A percentile compares a stretch with the other conserved stretches of the same genome.
Evolutionary conservation across 2,797 vertebrate genomes (phyloP).

Genomic region (Oryzias sinensis): DNA sequence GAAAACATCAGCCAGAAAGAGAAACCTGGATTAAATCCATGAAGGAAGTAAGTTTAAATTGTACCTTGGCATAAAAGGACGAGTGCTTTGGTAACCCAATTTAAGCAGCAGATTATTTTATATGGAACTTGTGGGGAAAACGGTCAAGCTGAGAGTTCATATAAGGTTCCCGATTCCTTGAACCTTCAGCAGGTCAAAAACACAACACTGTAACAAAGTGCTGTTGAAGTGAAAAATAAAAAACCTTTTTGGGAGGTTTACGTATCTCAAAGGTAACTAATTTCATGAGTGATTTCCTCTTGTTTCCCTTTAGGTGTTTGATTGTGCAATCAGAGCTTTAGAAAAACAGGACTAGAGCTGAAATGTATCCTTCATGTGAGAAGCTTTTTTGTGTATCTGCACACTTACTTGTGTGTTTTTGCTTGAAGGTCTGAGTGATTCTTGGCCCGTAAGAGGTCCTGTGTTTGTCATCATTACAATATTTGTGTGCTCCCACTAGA

Average conservation of each 20-base stretch:
- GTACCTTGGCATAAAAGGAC: constrained; percentile 26
- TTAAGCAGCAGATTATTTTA: constrained; percentile 44
- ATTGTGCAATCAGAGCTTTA: too few relatives aligned
- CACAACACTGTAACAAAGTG: constrained; percentile 10
- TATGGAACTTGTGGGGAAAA: constrained; percentile 52
- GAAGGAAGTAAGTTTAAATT: constrained; percentile 36
- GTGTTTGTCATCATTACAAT: constrained; percentile 74
- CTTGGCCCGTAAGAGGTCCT: constrained; percentile 64
- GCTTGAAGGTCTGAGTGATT: constrained; percentile 44
- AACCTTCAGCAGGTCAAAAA: constrained; percentile 32
- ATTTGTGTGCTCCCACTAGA: constrained; percentile 55
- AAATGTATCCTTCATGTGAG: background rate
- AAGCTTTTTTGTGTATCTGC: constrained; percentile 37
- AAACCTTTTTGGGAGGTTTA: constrained; percentile 4
- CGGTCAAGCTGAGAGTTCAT: constrained; percentile 10
- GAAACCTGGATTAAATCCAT: constrained; percentile 57
- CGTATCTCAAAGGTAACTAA: constrained; percentile 10
- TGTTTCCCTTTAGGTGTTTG: too few relatives aligned
- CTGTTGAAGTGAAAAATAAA: constrained; percentile 5
- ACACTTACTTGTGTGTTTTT: constrained; percentile 70
- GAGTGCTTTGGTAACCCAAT: constrained; percentile 33
- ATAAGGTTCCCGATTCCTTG: constrained; percentile 43
- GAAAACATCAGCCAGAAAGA: constrained; percentile 50
- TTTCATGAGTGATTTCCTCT: background rate
- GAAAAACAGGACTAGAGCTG: too few relatives aligned